These are phyloP conservation scores for Ormyrus thymus DNA, from an alignment of 2,888 invertebrate species.

Conservation along the genomic window DNA sequence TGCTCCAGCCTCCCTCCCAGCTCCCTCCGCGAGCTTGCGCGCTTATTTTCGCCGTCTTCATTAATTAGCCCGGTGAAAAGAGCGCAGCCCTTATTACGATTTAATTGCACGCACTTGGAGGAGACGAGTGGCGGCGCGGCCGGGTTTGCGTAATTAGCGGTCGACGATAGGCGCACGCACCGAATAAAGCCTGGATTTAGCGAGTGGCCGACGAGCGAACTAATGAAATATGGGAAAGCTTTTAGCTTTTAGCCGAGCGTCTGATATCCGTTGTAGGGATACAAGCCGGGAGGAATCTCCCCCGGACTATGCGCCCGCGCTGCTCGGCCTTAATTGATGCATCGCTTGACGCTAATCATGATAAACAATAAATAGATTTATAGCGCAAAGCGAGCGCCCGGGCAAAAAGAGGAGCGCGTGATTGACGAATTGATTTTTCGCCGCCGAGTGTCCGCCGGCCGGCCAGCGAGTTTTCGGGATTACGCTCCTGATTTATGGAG, in stretches of 20 bases:
- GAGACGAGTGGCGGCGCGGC: background rate
- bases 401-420: conserved; percentile 2
- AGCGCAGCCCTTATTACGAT: conserved; percentile 43
- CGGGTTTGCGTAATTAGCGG: conserved; percentile 51
- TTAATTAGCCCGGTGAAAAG: conserved; percentile 40
- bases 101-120: conserved; percentile 51
- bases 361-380: conserved; percentile 69
- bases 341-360: conserved; percentile 67
- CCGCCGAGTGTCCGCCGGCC: conserved; percentile 5
- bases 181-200: background rate
- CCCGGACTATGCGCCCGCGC: conserved; percentile 42
- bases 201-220: conserved; percentile 57
- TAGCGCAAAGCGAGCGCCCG: conserved; percentile 43
- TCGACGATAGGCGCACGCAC: conserved; percentile 21
- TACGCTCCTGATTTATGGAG: background rate
- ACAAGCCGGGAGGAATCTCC: background rate
- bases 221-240: conserved; percentile 73
- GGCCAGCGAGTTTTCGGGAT: conserved; percentile 29
- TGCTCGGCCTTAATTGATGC: conserved; percentile 66
- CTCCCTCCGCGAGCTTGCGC: background rate
- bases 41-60: conserved; percentile 52
- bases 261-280: conserved; percentile 65
- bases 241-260: conserved; percentile 72
- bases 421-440: conserved; percentile 56
- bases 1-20: background rate